Evolutionary conservation across 2,888 invertebrate genomes (phyloP).

Genomic region (Drosophila anomalata): DNA sequence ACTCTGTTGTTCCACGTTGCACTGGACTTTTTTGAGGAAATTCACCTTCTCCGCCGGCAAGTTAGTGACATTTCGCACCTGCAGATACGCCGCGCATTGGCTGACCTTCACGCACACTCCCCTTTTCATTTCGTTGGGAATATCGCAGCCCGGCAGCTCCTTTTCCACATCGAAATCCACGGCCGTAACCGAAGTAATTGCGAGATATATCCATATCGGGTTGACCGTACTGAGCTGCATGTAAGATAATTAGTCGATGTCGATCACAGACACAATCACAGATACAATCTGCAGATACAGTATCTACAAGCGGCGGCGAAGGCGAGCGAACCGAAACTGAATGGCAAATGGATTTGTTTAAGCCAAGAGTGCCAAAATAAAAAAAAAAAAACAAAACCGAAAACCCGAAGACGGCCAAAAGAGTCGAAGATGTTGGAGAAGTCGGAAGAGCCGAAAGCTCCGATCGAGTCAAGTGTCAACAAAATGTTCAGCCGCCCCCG

Average conservation of each 20-base stretch:
- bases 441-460: slow-evolving; percentile 59
- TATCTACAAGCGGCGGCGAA: slow-evolving; percentile 17
- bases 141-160: slow-evolving; percentile 73
- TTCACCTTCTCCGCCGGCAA: slow-evolving; percentile 80
- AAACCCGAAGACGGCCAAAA: slow-evolving; percentile 38
- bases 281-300: slow-evolving; percentile 14
- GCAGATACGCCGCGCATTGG: slow-evolving; percentile 79
- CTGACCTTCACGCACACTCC: slow-evolving; percentile 78
- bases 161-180: background rate
- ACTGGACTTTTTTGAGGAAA: slow-evolving; percentile 82
- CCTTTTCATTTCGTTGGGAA: slow-evolving; percentile 81
- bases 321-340: slow-evolving; percentile 53
- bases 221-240: slow-evolving; percentile 36
- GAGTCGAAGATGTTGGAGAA: slow-evolving; percentile 35
- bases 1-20: slow-evolving; percentile 56
- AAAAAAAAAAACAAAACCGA: slow-evolving; percentile 31
- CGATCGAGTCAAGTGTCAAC: slow-evolving; percentile 65
- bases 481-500: slow-evolving; percentile 42
- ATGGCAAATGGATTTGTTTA: slow-evolving; percentile 27
- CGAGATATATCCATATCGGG: slow-evolving; percentile 51
- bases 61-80: slow-evolving; percentile 76
- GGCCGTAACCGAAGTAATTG: slow-evolving; percentile 10
- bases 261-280: background rate
- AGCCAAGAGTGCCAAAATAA: slow-evolving; percentile 22
- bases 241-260: slow-evolving; percentile 35